Evolutionary conservation across 1,140 invertebrate genomes (phyloP), one percentile per base, ranked within the genome.

Genomic region (Leptopilina clavipes): DNA sequence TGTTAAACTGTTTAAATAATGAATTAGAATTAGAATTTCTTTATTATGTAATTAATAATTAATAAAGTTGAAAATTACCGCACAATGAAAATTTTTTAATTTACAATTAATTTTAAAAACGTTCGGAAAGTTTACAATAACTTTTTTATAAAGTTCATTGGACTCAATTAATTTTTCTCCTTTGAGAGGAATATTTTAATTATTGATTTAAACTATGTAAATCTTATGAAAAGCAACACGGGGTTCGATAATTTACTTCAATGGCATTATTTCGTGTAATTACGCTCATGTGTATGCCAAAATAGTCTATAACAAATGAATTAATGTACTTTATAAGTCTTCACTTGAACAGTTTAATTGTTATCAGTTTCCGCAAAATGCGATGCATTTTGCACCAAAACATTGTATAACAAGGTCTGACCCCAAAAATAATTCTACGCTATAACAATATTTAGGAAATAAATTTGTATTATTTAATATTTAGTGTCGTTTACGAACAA

Each of bases 271-370:
- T 31, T 31, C 14, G 56, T 25, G 18, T 31, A 65, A 65, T 65
- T 31, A 65, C 19, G 2, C 3, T 31, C 14, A 7, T 52, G 48
- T 54, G 14, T 54, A 3, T 65, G 22, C 22, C 14, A 14, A 65
- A 65, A 65, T 56, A 56, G 7, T 1, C 37, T 40, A 12, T 25
- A 31, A 65, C 56, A 65, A 40, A 31, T 65, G 56, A 65, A 65
- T 65, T 65, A 65, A 65, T 65, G 56, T 65, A 65, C 11, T 65
- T 31, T 31, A 31, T 31, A 65, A 65, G 11, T 19, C 22, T 65
- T 3, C 22, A 3, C 22, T 65, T 31, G 19, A 31, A 65, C 56
- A 65, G 56, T 52, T 52, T 52, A 52, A 52, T 17, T 52, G 48
- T 65, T 65, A 11, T 40, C 22, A 31, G 22, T 65, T 25, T 3